Conservation (phyloP, 1,140 invertebrate species). For the Schlechtendalia chinensis region DNA sequence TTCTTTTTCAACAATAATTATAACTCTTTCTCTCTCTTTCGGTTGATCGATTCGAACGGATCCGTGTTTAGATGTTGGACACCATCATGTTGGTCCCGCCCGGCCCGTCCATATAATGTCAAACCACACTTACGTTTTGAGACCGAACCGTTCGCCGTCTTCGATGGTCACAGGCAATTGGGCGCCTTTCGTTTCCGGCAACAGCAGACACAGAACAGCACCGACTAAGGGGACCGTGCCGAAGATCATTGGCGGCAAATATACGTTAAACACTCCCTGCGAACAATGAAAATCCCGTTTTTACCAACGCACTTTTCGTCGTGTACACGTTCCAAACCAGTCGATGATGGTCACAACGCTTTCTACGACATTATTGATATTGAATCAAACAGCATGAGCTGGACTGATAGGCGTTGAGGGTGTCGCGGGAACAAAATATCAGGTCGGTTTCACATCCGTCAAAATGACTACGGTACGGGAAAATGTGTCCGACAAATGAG, state of each 20-base stretch:
- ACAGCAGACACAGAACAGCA: constrained; percentile 69
- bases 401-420: too few species aligned
- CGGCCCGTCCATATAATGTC: too few species aligned
- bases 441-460: too few species aligned
- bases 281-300: not conserved
- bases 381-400: too few species aligned
- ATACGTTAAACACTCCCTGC: constrained; percentile 66
- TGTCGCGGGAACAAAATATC: too few species aligned
- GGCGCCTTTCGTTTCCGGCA: constrained; percentile 80
- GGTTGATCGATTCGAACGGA: too few species aligned
- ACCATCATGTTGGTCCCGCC: too few species aligned
- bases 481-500: too few species aligned
- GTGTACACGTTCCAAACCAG: not conserved
- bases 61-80: not conserved
- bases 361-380: too few species aligned
- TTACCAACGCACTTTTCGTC: not conserved
- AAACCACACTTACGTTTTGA: constrained; percentile 54
- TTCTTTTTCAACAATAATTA: too few species aligned
- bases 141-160: constrained; percentile 80
- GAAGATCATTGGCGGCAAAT: constrained; percentile 72
- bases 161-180: constrained; percentile 78
- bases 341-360: not conserved
- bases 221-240: constrained; percentile 71
- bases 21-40: too few species aligned
- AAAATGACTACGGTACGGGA: too few species aligned